Percentiles rank a stretch among this genome's conserved stretches.
Evolutionary conservation across 2,797 vertebrate genomes (phyloP).

Genomic region (Aplochiton taeniatus): DNA sequence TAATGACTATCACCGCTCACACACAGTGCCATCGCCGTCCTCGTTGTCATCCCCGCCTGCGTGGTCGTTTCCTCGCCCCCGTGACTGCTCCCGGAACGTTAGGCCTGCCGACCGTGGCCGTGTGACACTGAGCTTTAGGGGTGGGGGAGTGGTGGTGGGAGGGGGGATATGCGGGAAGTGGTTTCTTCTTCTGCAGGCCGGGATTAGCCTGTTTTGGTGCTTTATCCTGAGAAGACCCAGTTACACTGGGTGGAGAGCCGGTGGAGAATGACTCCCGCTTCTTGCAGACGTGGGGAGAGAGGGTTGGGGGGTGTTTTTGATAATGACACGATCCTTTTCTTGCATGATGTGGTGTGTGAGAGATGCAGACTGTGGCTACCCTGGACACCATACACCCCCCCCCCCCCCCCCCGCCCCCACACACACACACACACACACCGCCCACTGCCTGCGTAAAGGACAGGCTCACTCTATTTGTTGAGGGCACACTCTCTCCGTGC

Average conservation of each 20-base stretch:
- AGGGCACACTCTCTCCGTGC: slow-evolving; percentile 50
- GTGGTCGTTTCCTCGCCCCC: neutral
- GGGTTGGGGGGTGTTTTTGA: slow-evolving; percentile 36
- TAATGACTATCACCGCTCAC: too few species aligned
- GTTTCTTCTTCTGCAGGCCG: too few species aligned
- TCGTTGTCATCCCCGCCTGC: too few species aligned
- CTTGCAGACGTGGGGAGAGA: too few species aligned
- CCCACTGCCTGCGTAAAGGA: slow-evolving; percentile 32
- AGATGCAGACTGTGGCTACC: slow-evolving; percentile 19
- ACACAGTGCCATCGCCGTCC: neutral
- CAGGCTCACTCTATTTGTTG: slow-evolving; percentile 49
- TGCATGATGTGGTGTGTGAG: slow-evolving; percentile 35
- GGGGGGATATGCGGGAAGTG: too few species aligned
- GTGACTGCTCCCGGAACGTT: neutral
- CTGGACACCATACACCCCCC: neutral
- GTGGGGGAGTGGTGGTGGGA: too few species aligned
- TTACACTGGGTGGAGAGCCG: too few species aligned
- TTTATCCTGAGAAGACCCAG: too few species aligned
- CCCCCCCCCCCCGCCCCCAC: neutral
- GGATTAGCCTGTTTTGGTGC: too few species aligned
- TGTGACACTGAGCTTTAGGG: neutral
- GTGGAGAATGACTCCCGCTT: too few species aligned
- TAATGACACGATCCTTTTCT: slow-evolving; percentile 32
- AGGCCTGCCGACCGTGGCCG: neutral
- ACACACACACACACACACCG: neutral